Percentiles rank a stretch among this genome's conserved stretches.
phyloP scores from a whole-genome alignment of 2,888 invertebrate species.

The Piscicola geometra region DNA sequence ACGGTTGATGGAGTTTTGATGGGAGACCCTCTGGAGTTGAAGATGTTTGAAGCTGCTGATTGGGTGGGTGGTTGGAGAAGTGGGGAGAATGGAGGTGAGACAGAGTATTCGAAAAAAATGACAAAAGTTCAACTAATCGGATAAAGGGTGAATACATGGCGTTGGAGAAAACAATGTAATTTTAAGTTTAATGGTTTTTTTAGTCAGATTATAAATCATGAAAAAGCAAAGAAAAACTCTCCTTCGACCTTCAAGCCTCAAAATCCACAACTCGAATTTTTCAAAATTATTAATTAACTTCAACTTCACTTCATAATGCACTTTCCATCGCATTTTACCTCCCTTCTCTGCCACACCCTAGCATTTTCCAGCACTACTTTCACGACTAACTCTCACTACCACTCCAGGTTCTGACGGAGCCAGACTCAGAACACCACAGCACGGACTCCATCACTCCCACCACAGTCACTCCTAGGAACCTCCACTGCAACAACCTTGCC shows the following conservation, averaged over 20 bases:
- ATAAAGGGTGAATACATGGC: neutral
- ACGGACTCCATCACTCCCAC: neutral
- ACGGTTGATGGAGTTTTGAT: conserved; percentile 54
- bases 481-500: neutral
- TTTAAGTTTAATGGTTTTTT: neutral
- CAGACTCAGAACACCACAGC: neutral
- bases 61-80: conserved; percentile 50
- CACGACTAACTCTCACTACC: too few species aligned
- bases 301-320: too few species aligned
- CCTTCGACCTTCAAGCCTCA: too few species aligned
- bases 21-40: conserved; percentile 59
- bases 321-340: too few species aligned
- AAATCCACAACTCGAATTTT: too few species aligned
- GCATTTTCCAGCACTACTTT: too few species aligned
- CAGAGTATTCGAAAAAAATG: too few species aligned
- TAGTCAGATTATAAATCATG: neutral
- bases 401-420: neutral
- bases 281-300: too few species aligned
- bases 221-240: neutral
- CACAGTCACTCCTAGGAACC: neutral
- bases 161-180: neutral
- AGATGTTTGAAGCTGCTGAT: conserved; percentile 57
- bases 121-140: too few species aligned
- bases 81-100: too few species aligned
- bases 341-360: too few species aligned